These are phyloP conservation scores for Thryonomys swinderianus DNA, from an alignment of 2,113 vertebrate genomes.

Conservation along the genomic window DNA sequence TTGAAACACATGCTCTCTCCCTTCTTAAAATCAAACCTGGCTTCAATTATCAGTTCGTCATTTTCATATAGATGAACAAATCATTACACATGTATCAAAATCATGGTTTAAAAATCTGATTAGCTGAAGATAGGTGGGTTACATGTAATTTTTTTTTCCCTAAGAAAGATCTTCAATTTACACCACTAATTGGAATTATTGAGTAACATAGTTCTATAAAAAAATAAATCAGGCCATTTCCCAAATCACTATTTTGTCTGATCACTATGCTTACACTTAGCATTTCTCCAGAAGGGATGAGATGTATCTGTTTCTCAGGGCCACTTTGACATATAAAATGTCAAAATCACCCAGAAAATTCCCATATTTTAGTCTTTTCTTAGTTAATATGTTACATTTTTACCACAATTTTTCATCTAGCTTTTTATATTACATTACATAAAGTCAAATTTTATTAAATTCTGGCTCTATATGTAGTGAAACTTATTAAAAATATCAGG, in stretches of 20 bases:
- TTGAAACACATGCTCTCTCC: background rate
- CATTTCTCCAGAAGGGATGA: background rate
- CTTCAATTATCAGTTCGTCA: slow-evolving; percentile 51
- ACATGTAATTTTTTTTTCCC: slow-evolving; percentile 43
- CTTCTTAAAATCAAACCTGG: background rate
- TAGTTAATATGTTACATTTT: slow-evolving; percentile 33
- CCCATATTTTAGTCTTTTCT: background rate
- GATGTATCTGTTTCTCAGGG: background rate
- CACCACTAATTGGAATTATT: slow-evolving; percentile 63
- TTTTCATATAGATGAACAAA: slow-evolving; percentile 67
- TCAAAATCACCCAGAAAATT: background rate
- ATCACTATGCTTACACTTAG: slow-evolving; percentile 35
- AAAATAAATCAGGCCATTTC: slow-evolving; percentile 48
- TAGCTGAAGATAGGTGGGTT: slow-evolving; percentile 30
- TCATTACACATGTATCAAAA: slow-evolving; percentile 37
- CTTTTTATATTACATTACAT: slow-evolving; percentile 21
- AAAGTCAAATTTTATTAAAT: background rate
- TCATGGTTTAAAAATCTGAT: slow-evolving; percentile 60
- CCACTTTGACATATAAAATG: background rate
- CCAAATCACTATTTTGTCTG: slow-evolving; percentile 51
- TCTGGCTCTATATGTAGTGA: background rate
- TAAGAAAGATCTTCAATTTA: slow-evolving; percentile 55
- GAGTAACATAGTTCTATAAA: slow-evolving; percentile 47
- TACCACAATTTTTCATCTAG: background rate
- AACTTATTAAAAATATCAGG: background rate